Conservation (phyloP, 2,113 vertebrate genomes). For the Phycodurus eques region DNA sequence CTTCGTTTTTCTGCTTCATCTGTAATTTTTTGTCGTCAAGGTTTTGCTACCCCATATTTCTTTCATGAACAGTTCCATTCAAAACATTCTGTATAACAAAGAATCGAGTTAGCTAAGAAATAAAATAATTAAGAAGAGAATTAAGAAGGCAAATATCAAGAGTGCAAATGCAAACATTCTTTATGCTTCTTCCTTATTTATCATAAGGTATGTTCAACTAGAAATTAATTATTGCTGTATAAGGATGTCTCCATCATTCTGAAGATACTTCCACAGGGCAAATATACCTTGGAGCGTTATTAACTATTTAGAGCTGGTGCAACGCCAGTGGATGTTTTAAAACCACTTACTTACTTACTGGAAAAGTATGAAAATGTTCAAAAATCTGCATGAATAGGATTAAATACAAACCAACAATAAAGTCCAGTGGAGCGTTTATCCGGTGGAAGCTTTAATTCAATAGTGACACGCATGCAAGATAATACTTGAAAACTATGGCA, state of each 20-base stretch:
- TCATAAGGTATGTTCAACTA: too few species aligned
- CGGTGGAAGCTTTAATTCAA: constrained; percentile 3
- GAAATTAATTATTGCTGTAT: too few species aligned
- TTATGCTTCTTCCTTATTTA: too few species aligned
- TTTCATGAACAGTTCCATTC: too few species aligned
- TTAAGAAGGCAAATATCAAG: too few species aligned
- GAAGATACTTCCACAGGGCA: not conserved
- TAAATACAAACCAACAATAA: not conserved
- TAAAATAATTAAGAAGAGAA: too few species aligned
- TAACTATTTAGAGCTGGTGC: not conserved
- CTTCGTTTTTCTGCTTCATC: too few species aligned
- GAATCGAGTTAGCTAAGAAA: too few species aligned
- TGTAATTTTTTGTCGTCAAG: too few species aligned
- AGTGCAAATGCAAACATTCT: too few species aligned
- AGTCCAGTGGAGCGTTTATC: constrained; percentile 7
- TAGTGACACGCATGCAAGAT: not conserved
- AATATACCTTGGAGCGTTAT: not conserved
- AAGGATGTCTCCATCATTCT: not conserved
- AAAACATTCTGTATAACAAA: too few species aligned
- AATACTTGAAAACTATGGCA: not conserved
- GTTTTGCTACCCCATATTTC: too few species aligned
- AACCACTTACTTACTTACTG: not conserved
- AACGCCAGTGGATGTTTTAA: not conserved
- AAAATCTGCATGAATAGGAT: not conserved
- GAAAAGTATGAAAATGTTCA: not conserved